Evolutionary conservation across 2,113 vertebrate genomes (phyloP), one percentile per base, ranked within the genome.

Genomic region (Urocynchramus pylzowi): DNA sequence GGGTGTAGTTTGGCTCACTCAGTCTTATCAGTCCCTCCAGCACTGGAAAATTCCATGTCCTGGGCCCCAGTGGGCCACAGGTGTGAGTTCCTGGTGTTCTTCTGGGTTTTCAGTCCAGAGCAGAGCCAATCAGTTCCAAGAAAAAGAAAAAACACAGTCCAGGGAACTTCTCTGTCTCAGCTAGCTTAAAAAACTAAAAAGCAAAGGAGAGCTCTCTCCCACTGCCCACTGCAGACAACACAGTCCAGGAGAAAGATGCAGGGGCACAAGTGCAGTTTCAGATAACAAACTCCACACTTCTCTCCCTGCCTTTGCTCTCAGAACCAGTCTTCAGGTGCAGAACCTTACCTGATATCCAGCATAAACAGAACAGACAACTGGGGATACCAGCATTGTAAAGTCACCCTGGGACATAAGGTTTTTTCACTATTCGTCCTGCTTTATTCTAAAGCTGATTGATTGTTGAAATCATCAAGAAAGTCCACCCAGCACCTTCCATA

Each of bases 241-340:
- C 45, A 41, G 23, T 12, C 57, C 18, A 2, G 5, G 30, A 42
- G 18, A 2, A 22, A 7, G 14, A n/a, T 28, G 13, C 1, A 3
- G 10, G 5, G 37, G 13, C 21, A 11, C 4, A 13, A n/a, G 30
- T 13, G 35, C 37, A 27, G 16, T 13, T 10, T 10, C 23, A 41
- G 37, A 4, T 8, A 49, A 39, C 7, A 26, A 77, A 41, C 23
- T 13, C 4, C 0, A 0, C 2, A 2, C 10, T 50, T 26, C 56
- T 49, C 30, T 11, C 35, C 2, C 11, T 21, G 3, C 1, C 8
- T 63, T 52, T 1, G 4, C 30, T n/a, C 30, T 78, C 2, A 1
- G 45, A 41, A 16, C 8, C 23, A n/a, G 22, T 41, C 13, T 13
- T 21, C 41, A 12, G 22, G 5, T 77, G 17, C 22, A 50, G 5